These are phyloP conservation scores for Parnassius glacialis DNA, from an alignment of 2,888 invertebrate species.

Conservation along the genomic window DNA sequence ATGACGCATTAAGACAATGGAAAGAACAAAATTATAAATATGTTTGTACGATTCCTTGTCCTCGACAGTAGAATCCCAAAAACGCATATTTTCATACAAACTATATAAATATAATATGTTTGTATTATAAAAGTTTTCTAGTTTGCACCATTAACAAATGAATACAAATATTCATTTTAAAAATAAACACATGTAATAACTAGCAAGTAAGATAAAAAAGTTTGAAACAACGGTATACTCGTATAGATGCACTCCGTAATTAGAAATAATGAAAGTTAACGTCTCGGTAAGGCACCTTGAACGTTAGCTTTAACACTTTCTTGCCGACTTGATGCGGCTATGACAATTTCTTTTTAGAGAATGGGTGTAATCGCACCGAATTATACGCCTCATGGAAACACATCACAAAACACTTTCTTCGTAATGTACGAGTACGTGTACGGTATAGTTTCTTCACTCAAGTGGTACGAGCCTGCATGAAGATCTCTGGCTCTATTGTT, in stretches of 20 bases:
- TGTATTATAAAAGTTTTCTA: too few species aligned
- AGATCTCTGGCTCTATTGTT: background rate
- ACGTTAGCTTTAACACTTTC: constrained; percentile 35
- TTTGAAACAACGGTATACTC: constrained; percentile 5
- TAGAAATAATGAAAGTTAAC: constrained; percentile 28
- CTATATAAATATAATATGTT: too few species aligned
- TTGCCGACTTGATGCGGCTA: constrained; percentile 25
- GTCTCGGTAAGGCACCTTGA: constrained; percentile 15
- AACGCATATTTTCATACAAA: too few species aligned
- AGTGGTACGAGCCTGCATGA: background rate
- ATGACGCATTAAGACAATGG: too few species aligned
- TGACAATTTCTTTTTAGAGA: constrained; percentile 36
- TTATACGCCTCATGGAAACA: constrained; percentile 53
- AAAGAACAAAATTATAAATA: too few species aligned
- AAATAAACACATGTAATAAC: background rate
- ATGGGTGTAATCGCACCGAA: constrained; percentile 44
- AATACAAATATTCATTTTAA: too few species aligned
- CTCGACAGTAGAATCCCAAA: too few species aligned
- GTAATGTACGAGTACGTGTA: constrained; percentile 11
- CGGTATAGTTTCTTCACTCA: too few species aligned
- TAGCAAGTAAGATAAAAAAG: background rate
- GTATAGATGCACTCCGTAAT: constrained; percentile 21
- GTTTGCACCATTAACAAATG: too few species aligned
- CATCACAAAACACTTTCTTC: constrained; percentile 43
- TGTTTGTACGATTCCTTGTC: too few species aligned